A percentile compares a stretch with the other conserved stretches of the same genome.
These are phyloP conservation scores for Neogobius melanostomus DNA, from an alignment of 2,113 vertebrate species.

Conservation along the genomic window DNA sequence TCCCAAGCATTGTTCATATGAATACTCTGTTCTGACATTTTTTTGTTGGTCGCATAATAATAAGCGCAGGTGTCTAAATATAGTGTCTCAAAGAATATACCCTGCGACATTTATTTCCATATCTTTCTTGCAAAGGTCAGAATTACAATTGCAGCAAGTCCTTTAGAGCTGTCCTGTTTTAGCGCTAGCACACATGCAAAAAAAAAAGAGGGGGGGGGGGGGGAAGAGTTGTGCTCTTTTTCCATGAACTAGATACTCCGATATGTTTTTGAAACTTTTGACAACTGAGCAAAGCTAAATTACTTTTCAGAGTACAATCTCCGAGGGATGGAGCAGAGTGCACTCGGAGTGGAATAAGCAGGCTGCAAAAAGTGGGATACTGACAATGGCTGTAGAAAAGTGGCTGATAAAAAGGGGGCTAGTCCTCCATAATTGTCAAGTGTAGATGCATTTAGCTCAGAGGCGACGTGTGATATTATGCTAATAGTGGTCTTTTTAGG, in stretches of 20 bases:
- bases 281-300: conserved; percentile 45
- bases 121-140: neutral
- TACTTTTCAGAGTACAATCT: conserved; percentile 36
- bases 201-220: conserved; percentile 14
- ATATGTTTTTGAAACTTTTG: conserved; percentile 43
- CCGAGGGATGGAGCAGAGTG: conserved; percentile 45
- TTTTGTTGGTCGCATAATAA: conserved; percentile 28
- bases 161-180: conserved; percentile 14
- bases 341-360: conserved; percentile 32
- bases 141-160: conserved; percentile 9
- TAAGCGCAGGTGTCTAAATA: conserved; percentile 27
- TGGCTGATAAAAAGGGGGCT: conserved; percentile 12
- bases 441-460: conserved; percentile 1
- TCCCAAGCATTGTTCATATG: conserved; percentile 24
- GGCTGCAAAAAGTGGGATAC: conserved; percentile 27
- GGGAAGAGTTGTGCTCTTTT: conserved; percentile 17
- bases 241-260: conserved; percentile 20
- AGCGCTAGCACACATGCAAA: conserved; percentile 1
- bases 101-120: conserved; percentile 15
- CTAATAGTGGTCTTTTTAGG: conserved; percentile 26
- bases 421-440: conserved; percentile 2
- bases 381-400: conserved; percentile 13
- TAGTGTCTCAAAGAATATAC: conserved; percentile 25
- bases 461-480: conserved; percentile 4
- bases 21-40: conserved; percentile 17